Base-by-base conservation (phyloP, 2,888 invertebrate species). In the Melangyna quadrimaculata region DNA sequence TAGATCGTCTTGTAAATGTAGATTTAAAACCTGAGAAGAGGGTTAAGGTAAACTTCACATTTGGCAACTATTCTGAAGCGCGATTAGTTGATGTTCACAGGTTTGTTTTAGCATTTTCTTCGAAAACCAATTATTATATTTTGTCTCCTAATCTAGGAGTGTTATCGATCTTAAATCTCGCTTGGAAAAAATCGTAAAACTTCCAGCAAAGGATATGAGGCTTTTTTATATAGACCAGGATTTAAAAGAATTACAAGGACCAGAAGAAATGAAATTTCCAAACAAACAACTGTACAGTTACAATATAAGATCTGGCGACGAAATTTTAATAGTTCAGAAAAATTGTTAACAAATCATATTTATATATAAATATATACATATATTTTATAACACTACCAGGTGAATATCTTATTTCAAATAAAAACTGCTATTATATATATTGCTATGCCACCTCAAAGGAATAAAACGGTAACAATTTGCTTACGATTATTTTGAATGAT, bases 281-380 rank as follows among this genome's bases (percentile, higher is more conserved):
- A 96, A 96, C 89, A 97, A 98, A 91, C 96, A 96, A 91, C 94
- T 98, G 24, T 98, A 98, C 92, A 97, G 97, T 81, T 98, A 98
- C 93, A 97, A 97, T 92, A 96, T 98, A 84, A 94, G 95, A 87
- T 95, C 96, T 79, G 98, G 97, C 12, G 98, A 98, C 92, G 97
- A 97, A 92, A 97, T 98, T 89, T 96, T 97, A 88, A 95, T 98
- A 84, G 97, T 97, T 91, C 95, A 95, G 83, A 97, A 97, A 91
- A 92, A 92, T 83, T 91, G 84, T 78, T 86, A 77, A 69, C 40
- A 45, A 69, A 69, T 32, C 17, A 45, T 57, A 63, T 70, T 55
- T 72, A 69, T 32, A 67, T n/a, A 67, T 24, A 67, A 59, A 77
- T 61, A 45, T 22, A 67, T 53, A 77, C 55, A 45, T 22, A 67